Evolutionary conservation across 2,797 vertebrate species (phyloP).

Genomic region (Tauraco hartlaubi): DNA sequence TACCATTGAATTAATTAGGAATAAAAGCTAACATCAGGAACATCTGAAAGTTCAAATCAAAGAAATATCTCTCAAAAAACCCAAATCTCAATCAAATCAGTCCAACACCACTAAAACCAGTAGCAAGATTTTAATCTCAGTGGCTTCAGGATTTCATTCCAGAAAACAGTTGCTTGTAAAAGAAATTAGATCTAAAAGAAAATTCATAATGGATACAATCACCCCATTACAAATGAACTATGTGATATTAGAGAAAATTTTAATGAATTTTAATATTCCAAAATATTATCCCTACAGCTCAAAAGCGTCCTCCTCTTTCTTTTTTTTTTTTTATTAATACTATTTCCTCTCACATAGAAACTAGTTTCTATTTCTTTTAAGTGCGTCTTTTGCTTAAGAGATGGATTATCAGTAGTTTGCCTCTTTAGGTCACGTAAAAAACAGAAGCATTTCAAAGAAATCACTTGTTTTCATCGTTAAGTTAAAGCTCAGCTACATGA

Average conservation of each 20-base stretch:
- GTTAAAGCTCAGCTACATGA: neutral
- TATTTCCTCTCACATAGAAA: constrained; percentile 43
- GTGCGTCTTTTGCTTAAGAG: neutral
- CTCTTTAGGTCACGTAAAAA: constrained; percentile 10
- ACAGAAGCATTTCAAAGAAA: constrained; percentile 21
- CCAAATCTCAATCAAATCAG: neutral
- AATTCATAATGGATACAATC: neutral
- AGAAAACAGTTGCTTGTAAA: neutral
- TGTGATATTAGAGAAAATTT: neutral
- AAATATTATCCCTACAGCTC: neutral
- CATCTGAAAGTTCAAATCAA: neutral
- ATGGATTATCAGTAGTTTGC: constrained; percentile 11
- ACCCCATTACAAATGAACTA: rapidly evolving
- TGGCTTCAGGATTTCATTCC: neutral
- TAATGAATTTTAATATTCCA: neutral
- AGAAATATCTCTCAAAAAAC: neutral
- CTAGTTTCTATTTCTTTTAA: constrained; percentile 61
- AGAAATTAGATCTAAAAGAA: neutral
- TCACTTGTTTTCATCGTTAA: neutral
- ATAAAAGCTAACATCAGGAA: neutral
- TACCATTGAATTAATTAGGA: neutral
- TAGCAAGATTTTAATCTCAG: neutral
- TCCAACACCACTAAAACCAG: neutral
- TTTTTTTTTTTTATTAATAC: neutral
- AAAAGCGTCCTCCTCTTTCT: rapidly evolving